A percentile compares a stretch with the other conserved stretches of the same genome.
phyloP scores from a whole-genome alignment of 2,888 invertebrate genomes.

The Erpobdella octoculata region DNA sequence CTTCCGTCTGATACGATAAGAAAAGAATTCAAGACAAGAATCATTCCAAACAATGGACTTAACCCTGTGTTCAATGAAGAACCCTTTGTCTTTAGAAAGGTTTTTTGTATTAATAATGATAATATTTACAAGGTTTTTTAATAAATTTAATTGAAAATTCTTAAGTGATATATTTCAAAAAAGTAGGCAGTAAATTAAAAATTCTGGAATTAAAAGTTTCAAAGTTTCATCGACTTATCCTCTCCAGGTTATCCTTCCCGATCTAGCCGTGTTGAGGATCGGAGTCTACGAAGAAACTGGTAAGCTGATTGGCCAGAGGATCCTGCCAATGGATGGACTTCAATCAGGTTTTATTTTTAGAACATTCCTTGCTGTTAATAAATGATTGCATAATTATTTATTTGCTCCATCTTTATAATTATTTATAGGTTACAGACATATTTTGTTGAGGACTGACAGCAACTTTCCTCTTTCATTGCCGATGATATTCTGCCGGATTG shows the following conservation, averaged over 20 bases:
- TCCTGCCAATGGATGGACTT: constrained; percentile 90
- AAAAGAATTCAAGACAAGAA: constrained; percentile 88
- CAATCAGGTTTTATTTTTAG: constrained; percentile 76
- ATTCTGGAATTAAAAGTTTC: too few relatives aligned
- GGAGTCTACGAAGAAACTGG: constrained; percentile 98
- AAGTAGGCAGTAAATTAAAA: too few relatives aligned
- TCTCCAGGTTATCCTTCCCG: constrained; percentile 81
- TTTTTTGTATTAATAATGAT: constrained; percentile 42
- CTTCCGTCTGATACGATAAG: constrained; percentile 96
- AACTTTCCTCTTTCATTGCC: constrained; percentile 98
- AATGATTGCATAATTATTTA: neutral
- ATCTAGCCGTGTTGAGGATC: constrained; percentile 91
- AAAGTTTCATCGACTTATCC: neutral
- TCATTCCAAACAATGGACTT: constrained; percentile 92
- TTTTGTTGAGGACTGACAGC: constrained; percentile 91
- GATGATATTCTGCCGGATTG: constrained; percentile 97
- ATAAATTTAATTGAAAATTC: neutral
- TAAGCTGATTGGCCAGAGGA: constrained; percentile 88
- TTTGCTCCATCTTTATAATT: neutral
- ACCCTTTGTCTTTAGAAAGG: constrained; percentile 91
- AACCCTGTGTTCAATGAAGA: constrained; percentile 99
- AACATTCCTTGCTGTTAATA: too few relatives aligned
- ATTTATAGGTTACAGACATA: constrained; percentile 80
- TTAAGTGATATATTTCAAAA: too few relatives aligned
- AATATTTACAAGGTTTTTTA: neutral